phyloP scores from a whole-genome alignment of 2,888 invertebrate species.

The Drosophila mimetica region DNA sequence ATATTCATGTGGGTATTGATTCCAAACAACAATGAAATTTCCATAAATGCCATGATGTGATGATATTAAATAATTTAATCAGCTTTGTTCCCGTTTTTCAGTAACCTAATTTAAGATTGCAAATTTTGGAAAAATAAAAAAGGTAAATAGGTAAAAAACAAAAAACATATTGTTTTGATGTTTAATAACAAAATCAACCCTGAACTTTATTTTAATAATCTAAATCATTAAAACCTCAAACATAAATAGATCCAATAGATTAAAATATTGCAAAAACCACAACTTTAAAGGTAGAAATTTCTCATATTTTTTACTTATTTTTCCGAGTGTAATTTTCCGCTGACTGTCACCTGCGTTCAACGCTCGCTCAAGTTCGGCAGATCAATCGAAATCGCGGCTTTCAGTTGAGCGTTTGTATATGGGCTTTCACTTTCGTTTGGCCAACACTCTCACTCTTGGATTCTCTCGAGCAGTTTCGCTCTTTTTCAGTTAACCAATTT shows the following conservation, averaged over 20 bases:
- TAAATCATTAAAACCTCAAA: no score
- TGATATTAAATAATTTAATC: constrained; percentile 17
- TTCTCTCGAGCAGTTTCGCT: constrained; percentile 19
- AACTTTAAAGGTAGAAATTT: no score
- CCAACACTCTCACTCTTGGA: constrained; percentile 28
- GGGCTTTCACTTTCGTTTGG: constrained; percentile 73
- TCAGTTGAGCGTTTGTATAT: constrained; percentile 34
- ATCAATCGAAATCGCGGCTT: constrained; percentile 65
- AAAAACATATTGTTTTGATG: no score
- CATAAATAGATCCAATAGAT: no score
- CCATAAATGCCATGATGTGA: background rate
- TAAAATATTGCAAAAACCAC: no score
- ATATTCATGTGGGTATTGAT: constrained; percentile 8
- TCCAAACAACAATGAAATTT: constrained; percentile 10
- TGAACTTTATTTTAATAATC: constrained; percentile 1
- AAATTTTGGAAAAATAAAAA: background rate
- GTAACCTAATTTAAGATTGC: background rate
- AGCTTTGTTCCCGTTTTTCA: constrained; percentile 18
- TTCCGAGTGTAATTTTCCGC: constrained; percentile 18
- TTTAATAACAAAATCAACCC: background rate
- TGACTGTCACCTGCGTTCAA: constrained; percentile 65
- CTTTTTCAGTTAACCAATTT: constrained; percentile 4
- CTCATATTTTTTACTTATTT: background rate
- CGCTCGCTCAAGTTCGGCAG: constrained; percentile 56
- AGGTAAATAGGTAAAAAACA: background rate